phyloP scores from a whole-genome alignment of 2,888 invertebrate species.

The Erebia aethiops region DNA sequence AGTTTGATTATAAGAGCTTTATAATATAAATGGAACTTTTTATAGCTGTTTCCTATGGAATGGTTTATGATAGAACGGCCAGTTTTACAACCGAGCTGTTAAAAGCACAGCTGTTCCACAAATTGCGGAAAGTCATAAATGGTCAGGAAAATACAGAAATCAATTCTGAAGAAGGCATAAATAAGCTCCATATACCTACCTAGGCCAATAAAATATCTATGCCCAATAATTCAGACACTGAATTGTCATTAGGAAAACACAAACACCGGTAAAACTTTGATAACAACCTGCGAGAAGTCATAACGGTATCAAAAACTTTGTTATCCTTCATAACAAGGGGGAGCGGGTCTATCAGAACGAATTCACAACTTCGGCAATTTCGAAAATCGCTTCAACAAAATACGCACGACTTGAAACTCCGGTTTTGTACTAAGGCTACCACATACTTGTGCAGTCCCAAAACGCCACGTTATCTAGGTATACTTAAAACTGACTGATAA shows the following conservation, averaged over 20 bases:
- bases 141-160: constrained; percentile 4
- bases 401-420: constrained; percentile 59
- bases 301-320: constrained; percentile 28
- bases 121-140: constrained; percentile 29
- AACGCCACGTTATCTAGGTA: no score
- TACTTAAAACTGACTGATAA: no score
- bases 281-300: constrained; percentile 27
- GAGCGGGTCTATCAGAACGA: constrained; percentile 43
- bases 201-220: not conserved
- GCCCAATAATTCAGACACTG: not conserved
- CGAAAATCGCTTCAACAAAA: constrained; percentile 62
- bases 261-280: constrained; percentile 10
- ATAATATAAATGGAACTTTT: constrained; percentile 4
- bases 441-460: constrained; percentile 17
- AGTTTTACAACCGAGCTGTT: constrained; percentile 24
- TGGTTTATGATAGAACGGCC: constrained; percentile 5
- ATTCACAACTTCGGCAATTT: constrained; percentile 53
- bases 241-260: not conserved
- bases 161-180: not conserved
- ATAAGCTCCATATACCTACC: not conserved
- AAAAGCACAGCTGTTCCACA: constrained; percentile 26
- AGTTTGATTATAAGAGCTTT: constrained; percentile 1
- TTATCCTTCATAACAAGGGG: constrained; percentile 30
- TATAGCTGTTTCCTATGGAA: constrained; percentile 2
- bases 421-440: constrained; percentile 55